Base-by-base conservation (phyloP, 30 jellyfish, hydroid and myxozoan species). In the Rhopilema esculentum region DNA sequence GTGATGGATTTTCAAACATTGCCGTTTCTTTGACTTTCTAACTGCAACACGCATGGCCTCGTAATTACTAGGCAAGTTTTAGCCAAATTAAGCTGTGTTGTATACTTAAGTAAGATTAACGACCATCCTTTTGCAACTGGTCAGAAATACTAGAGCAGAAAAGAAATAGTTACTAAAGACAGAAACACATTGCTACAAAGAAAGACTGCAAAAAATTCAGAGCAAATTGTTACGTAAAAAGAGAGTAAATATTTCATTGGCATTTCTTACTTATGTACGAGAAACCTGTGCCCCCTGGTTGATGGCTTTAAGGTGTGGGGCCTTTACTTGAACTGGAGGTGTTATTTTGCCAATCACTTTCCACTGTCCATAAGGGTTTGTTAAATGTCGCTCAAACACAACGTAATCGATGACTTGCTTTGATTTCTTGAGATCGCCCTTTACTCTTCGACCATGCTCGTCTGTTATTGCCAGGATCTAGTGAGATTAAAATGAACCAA, bases 291-390 rank as follows among this genome's bases (percentile, higher is more conserved):
- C 49, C 51, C 84, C 85, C 28, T 85, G 94, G 15, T 19, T 71
- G 15, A 72, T 48, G 12, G 57, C 68, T 7, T 40, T 72, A 20
- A 85, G 28, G 23, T 85, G 33, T 9, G 94, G 76, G 12, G 79
- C 30, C 19, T 67, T 78, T 51, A 85, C 75, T 22, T 63, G 96
- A 19, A 63, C 18, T 40, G 75, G 90, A 25, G 88, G 96, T 33
- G 81, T 32, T 4, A 92, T 27, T 51, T 92, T 92, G 12, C 98
- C 98, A 68, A 90, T 50, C 0, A 92, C 57, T 76, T 88, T 79
- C 98, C 98, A 92, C 52, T 80, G 91, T 50, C 98, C 98, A 80
- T 92, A 92, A 0, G 98, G 98, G 50, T 92, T 89, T 17, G 92
- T 69, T 52, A 92, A 66, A 86, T 92, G 98, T 70, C 96, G 87